A percentile compares a stretch with the other conserved stretches of the same genome.
phyloP scores from a whole-genome alignment of 2,797 vertebrate genomes.

The Kryptolebias ocellatus region DNA sequence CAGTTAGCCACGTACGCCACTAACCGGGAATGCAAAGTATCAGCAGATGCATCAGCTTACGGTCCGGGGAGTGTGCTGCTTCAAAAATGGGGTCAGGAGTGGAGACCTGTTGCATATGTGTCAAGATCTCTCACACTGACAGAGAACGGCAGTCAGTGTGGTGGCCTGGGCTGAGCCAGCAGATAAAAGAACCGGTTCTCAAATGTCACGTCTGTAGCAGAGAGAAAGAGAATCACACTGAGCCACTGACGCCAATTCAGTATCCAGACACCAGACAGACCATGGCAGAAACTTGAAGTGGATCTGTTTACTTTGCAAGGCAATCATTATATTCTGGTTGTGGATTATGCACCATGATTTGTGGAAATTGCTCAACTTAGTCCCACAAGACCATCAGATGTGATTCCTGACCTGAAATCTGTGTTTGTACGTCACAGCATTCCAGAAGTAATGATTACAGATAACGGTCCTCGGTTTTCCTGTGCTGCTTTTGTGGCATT shows the following conservation, averaged over 20 bases:
- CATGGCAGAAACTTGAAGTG: not conserved
- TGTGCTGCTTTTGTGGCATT: not conserved
- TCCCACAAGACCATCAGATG: too few relatives aligned
- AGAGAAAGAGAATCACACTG: too few relatives aligned
- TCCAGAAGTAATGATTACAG: not conserved
- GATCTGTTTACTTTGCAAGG: not conserved
- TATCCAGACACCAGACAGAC: not conserved
- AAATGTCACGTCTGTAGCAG: too few relatives aligned
- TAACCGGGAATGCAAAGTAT: not conserved
- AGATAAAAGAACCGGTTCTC: too few relatives aligned
- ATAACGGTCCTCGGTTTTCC: not conserved
- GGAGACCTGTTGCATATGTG: not conserved
- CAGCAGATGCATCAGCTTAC: not conserved
- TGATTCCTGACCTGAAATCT: too few relatives aligned
- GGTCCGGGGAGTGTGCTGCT: too few relatives aligned
- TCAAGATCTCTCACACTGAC: not conserved
- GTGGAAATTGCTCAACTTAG: not conserved
- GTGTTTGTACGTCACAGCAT: too few relatives aligned
- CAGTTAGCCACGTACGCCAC: not conserved
- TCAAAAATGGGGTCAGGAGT: not conserved
- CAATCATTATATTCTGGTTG: not conserved
- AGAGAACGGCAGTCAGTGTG: not conserved
- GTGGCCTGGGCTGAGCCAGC: too few relatives aligned
- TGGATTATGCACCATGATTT: not conserved
- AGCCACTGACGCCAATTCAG: too few relatives aligned